These are phyloP conservation scores for Nanger granti DNA, from an alignment of 2,113 vertebrate species.

Conservation along the genomic window DNA sequence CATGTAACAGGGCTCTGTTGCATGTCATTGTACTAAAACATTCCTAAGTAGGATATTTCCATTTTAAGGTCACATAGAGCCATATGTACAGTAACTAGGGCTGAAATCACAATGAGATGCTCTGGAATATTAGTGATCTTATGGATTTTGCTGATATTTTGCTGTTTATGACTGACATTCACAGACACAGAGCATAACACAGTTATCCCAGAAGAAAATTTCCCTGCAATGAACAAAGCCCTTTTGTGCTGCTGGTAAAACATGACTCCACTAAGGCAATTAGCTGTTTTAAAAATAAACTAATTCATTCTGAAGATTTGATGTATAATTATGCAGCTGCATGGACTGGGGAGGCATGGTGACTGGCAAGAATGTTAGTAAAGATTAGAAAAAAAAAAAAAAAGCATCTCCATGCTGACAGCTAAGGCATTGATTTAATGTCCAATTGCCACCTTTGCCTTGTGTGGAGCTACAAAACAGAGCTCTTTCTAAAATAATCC, in stretches of 20 bases:
- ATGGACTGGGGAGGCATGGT: slow-evolving; percentile 42
- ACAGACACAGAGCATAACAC: slow-evolving; percentile 27
- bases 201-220: slow-evolving; percentile 63
- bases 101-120: background rate
- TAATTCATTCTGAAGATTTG: slow-evolving; percentile 71
- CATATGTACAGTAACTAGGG: background rate
- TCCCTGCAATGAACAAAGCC: slow-evolving; percentile 57
- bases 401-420: background rate
- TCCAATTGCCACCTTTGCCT: slow-evolving; percentile 20
- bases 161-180: slow-evolving; percentile 46
- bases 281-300: slow-evolving; percentile 74
- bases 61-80: background rate
- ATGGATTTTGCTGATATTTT: slow-evolving; percentile 55
- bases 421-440: slow-evolving; percentile 19
- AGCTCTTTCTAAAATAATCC: background rate
- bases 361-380: slow-evolving; percentile 41
- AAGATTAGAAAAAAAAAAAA: slow-evolving; percentile 34
- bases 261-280: slow-evolving; percentile 71
- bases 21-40: background rate
- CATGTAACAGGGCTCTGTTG: background rate
- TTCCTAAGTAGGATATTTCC: background rate
- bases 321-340: slow-evolving; percentile 70
- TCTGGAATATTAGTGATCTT: background rate
- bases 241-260: slow-evolving; percentile 70
- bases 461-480: background rate